Evolutionary conservation across 2,888 invertebrate species (phyloP), one percentile per base, ranked within the genome.

Genomic region (Anodontia alba): DNA sequence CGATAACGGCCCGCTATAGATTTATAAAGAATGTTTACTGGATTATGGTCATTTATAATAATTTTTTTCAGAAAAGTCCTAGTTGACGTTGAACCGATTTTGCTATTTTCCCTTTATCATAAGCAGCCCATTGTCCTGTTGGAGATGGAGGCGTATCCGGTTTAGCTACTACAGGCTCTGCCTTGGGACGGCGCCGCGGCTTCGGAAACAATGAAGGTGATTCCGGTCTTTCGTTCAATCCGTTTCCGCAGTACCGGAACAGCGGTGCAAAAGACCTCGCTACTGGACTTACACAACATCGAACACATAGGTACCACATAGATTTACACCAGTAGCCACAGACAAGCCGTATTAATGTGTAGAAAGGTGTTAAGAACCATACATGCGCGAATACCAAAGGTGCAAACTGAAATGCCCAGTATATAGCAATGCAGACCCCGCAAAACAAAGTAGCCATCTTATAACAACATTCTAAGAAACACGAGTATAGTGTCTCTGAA

Each of bases 351-450:
- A 82, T 17, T 10, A 66, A 7, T 5, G 69, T 57, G 26, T 49
- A 62, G 43, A 43, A 76, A 0, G 85, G 85, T 12, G 85, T 82
- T 10, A 76, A 38, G 23, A 62, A 76, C 85, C 85, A 85, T 1
- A 83, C 49, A 33, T 69, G 71, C 1, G 78, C n/a, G 57, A 83
- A 82, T n/a, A 82, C 0, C 1, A 72, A 20, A 0, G 85, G 85
- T 1, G 76, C 85, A 36, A 82, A 75, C 26, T 80, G 70, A 2
- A 76, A 29, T 1, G 73, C 82, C 85, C 85, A 85, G 54, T 43
- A 73, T 7, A 79, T 74, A 3, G 82, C 85, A 43, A 85, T 83
- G n/a, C 85, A 85, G 43, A 57, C n/a, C 0, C 82, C 82, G 66
- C 85, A 85, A 26, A 76, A 72, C 2, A 82, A 36, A 1, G 80